Conservation (phyloP, 2,888 invertebrate species). For the Trachelus troglodyta region DNA sequence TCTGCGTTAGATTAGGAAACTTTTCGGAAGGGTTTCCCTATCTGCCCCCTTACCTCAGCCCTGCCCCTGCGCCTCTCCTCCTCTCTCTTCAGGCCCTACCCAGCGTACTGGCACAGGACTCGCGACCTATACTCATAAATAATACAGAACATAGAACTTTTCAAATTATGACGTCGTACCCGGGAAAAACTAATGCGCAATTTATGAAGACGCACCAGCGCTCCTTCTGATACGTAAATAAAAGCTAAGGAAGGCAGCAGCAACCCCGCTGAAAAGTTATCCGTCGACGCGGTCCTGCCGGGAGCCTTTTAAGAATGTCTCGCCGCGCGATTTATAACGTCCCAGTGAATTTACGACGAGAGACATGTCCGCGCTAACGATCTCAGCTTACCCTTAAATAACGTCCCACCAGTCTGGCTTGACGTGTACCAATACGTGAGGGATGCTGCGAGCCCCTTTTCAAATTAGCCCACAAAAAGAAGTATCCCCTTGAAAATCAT, state of each 20-base stretch:
- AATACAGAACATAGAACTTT: slow-evolving; percentile 39
- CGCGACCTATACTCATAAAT: slow-evolving; percentile 36
- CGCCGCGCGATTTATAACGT: slow-evolving; percentile 30
- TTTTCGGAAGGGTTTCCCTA: slow-evolving; percentile 20
- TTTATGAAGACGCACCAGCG: slow-evolving; percentile 42
- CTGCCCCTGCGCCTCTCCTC: rapidly evolving
- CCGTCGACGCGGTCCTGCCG: background rate
- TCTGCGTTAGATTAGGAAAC: slow-evolving; percentile 28
- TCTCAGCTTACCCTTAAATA: slow-evolving; percentile 11
- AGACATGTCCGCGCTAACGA: slow-evolving; percentile 25
- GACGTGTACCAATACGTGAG: background rate
- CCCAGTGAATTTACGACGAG: slow-evolving; percentile 33
- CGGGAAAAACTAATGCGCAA: slow-evolving; percentile 35
- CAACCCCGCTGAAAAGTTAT: background rate
- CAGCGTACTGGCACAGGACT: background rate
- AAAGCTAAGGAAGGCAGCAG: slow-evolving; percentile 27
- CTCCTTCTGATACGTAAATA: slow-evolving; percentile 36
- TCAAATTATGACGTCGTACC: slow-evolving; percentile 36
- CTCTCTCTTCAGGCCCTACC: background rate
- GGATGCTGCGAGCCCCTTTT: background rate
- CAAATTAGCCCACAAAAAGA: no score
- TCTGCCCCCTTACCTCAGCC: background rate
- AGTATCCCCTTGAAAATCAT: no score
- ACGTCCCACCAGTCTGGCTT: background rate
- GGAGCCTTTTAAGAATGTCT: slow-evolving; percentile 24